Evolutionary conservation across 2,888 invertebrate genomes (phyloP).

Genomic region (Tetrapedia diversipes): DNA sequence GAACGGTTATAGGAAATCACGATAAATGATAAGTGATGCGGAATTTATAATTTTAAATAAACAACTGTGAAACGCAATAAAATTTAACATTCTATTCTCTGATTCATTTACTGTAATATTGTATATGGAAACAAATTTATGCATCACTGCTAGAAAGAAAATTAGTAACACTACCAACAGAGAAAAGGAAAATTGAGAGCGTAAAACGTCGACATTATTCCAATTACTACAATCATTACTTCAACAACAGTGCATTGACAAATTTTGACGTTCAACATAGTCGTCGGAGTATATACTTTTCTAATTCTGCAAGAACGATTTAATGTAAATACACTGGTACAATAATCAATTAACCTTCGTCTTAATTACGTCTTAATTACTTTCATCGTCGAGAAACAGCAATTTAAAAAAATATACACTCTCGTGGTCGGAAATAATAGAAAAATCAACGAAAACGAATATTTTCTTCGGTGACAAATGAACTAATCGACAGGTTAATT

Average conservation of each 20-base stretch:
- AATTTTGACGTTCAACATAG: conserved; percentile 3
- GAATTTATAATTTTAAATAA: no score
- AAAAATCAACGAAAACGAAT: not conserved
- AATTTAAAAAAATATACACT: not conserved
- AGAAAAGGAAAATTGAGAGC: not conserved
- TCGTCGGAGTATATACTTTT: not conserved
- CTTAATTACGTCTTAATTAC: not conserved
- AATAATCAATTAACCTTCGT: not conserved
- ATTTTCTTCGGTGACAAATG: not conserved
- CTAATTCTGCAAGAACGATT: not conserved
- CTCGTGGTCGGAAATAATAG: not conserved
- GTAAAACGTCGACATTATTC: conserved; percentile 6
- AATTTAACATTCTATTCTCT: not conserved
- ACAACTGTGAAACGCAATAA: no score
- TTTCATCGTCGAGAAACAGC: not conserved
- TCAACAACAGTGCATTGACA: conserved; percentile 9
- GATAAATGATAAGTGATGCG: no score
- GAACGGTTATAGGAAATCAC: no score
- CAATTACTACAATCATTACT: not conserved
- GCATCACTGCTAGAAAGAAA: not conserved
- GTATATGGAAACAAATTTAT: not conserved
- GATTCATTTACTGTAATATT: not conserved
- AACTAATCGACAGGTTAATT: not conserved
- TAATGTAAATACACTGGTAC: not conserved
- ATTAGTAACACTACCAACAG: not conserved